These are phyloP conservation scores for Copidosoma aretas DNA, from an alignment of 2,888 invertebrate genomes.

Conservation along the genomic window DNA sequence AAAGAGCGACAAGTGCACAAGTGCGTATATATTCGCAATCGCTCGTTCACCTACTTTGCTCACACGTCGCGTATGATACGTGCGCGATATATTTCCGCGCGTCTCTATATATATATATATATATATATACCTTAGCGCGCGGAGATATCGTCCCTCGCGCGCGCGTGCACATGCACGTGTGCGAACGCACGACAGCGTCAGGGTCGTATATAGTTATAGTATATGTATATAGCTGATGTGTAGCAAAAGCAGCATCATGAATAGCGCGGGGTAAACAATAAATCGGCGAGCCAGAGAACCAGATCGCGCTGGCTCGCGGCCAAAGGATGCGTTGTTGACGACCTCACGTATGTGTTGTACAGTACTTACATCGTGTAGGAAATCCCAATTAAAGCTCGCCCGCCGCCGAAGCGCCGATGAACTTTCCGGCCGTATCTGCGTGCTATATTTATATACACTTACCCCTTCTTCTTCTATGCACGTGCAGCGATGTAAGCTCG, in stretches of 20 bases:
- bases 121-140: background rate
- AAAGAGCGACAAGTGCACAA: too few relatives aligned
- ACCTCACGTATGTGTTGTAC: too few relatives aligned
- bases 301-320: constrained; percentile 18
- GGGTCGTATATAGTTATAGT: background rate
- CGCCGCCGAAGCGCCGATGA: constrained; percentile 10
- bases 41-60: too few relatives aligned
- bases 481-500: too few relatives aligned
- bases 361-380: background rate
- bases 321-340: background rate
- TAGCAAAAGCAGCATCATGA: background rate
- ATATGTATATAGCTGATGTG: constrained; percentile 6
- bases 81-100: too few relatives aligned
- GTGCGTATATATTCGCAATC: too few relatives aligned
- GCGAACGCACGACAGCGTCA: background rate
- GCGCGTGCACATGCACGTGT: background rate
- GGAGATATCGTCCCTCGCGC: background rate
- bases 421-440: background rate
- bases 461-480: too few relatives aligned
- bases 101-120: background rate
- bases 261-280: constrained; percentile 30
- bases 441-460: too few relatives aligned
- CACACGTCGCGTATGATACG: too few relatives aligned
- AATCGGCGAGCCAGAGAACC: constrained; percentile 18
- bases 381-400: constrained; percentile 8